phyloP scores from a whole-genome alignment of 30 jellyfish, hydroid and myxozoan species.

The Turritopsis dohrnii region DNA sequence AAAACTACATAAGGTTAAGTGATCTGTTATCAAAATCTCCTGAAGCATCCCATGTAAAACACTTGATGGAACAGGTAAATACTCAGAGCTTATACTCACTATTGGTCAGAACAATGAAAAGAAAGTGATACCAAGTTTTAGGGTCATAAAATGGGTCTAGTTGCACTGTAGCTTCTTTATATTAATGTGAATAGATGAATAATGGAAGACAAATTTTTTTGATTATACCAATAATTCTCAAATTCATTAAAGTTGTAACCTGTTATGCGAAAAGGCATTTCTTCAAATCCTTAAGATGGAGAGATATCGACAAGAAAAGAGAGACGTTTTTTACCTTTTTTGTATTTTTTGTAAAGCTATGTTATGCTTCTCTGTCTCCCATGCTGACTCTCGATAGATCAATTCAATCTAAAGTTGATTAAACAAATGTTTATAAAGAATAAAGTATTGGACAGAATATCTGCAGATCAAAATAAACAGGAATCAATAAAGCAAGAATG shows the following conservation, averaged over 20 bases:
- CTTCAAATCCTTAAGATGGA: not conserved
- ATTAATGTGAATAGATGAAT: not conserved
- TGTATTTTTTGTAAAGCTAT: constrained; percentile 60
- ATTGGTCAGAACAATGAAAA: too few species aligned
- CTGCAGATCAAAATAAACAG: not conserved
- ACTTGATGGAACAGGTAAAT: too few species aligned
- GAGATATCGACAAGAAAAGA: too few species aligned
- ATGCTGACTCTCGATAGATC: constrained; percentile 71
- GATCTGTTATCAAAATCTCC: too few species aligned
- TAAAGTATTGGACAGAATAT: not conserved
- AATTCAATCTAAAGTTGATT: constrained; percentile 43
- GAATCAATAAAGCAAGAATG: not conserved
- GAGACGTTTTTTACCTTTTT: constrained; percentile 34
- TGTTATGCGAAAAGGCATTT: not conserved
- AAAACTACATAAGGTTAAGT: too few species aligned
- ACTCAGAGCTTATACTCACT: too few species aligned
- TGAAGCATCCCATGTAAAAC: too few species aligned
- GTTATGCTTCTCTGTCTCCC: constrained; percentile 77
- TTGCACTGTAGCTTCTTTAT: not conserved
- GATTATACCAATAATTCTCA: too few species aligned
- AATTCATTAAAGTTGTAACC: too few species aligned
- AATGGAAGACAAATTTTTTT: too few species aligned
- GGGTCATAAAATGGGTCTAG: too few species aligned
- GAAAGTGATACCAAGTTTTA: too few species aligned
- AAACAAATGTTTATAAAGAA: not conserved